phyloP scores from a whole-genome alignment of 2,113 vertebrate genomes.

The Crocuta crocuta region DNA sequence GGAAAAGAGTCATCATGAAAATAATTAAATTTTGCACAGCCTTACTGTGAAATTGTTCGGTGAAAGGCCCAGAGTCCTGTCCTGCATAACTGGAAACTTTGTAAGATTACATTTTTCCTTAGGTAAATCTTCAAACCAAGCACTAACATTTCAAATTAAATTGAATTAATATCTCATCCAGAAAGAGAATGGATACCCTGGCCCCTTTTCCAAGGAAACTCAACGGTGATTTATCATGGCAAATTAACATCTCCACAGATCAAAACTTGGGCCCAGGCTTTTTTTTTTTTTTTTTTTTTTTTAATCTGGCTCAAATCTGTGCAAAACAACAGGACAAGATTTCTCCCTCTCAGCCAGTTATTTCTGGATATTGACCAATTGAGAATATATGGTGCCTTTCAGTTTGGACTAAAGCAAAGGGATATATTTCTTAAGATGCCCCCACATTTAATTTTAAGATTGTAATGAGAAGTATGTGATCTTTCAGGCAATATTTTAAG shows the following conservation, averaged over 20 bases:
- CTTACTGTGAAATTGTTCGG: constrained; percentile 41
- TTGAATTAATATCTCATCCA: constrained; percentile 52
- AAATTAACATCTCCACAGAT: constrained; percentile 58
- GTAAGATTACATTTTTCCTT: constrained; percentile 14
- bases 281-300: constrained; percentile 40
- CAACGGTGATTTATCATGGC: constrained; percentile 49
- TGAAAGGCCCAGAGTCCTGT: background rate
- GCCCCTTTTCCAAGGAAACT: constrained; percentile 32
- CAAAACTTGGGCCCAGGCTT: constrained; percentile 11
- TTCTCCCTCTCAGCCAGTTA: background rate
- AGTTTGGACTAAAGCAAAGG: constrained; percentile 2
- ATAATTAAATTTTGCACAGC: constrained; percentile 42
- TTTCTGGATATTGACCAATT: background rate
- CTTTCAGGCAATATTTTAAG: constrained; percentile 47
- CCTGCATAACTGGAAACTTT: background rate
- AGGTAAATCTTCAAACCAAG: constrained; percentile 51
- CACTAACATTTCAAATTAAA: constrained; percentile 64
- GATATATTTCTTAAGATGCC: constrained; percentile 39
- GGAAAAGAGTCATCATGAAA: constrained; percentile 18
- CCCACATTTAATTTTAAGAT: constrained; percentile 43
- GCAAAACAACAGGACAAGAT: background rate
- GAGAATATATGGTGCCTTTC: background rate
- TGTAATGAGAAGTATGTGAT: background rate
- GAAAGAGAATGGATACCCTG: constrained; percentile 24
- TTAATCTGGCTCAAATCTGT: constrained; percentile 14